Evolutionary conservation across 23 tunicate species (phyloP).

Genomic region (Halocynthia roretzi): DNA sequence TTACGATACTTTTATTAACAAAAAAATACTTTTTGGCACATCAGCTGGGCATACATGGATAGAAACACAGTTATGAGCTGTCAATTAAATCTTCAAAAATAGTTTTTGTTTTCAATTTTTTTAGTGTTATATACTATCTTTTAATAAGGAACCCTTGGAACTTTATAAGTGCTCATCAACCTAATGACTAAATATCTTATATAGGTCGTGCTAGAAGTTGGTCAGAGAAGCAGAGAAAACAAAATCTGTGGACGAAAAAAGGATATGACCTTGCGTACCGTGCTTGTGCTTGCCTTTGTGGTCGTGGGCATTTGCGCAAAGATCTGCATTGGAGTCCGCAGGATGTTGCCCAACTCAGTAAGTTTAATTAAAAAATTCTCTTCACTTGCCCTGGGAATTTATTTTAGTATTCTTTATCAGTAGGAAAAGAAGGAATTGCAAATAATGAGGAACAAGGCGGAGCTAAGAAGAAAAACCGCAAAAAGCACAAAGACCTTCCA

Average conservation of each 20-base stretch:
- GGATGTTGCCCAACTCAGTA: background rate
- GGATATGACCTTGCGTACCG: conserved; percentile 74
- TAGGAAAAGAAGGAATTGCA: background rate
- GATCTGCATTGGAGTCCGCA: conserved; percentile 68
- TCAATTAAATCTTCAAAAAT: too few relatives aligned
- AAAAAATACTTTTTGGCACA: too few relatives aligned
- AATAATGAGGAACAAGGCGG: background rate
- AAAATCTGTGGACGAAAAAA: conserved; percentile 82
- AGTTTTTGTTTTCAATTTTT: too few relatives aligned
- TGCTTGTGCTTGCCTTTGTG: conserved; percentile 71
- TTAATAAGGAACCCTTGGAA: too few relatives aligned
- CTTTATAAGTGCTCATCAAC: too few relatives aligned
- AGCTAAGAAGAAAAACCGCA: conserved; percentile 68
- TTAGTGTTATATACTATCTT: too few relatives aligned
- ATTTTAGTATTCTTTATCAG: background rate
- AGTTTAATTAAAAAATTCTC: background rate
- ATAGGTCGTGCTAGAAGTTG: conserved; percentile 90
- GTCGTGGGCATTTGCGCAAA: conserved; percentile 73
- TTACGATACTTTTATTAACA: too few relatives aligned
- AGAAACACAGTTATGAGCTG: too few relatives aligned
- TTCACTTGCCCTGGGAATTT: background rate
- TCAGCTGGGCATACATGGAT: too few relatives aligned
- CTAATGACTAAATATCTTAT: background rate
- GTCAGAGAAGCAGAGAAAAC: conserved; percentile 91
- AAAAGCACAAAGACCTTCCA: conserved; percentile 74